phyloP scores from a whole-genome alignment of 2,113 vertebrate genomes.

The Barnardius zonarius region DNA sequence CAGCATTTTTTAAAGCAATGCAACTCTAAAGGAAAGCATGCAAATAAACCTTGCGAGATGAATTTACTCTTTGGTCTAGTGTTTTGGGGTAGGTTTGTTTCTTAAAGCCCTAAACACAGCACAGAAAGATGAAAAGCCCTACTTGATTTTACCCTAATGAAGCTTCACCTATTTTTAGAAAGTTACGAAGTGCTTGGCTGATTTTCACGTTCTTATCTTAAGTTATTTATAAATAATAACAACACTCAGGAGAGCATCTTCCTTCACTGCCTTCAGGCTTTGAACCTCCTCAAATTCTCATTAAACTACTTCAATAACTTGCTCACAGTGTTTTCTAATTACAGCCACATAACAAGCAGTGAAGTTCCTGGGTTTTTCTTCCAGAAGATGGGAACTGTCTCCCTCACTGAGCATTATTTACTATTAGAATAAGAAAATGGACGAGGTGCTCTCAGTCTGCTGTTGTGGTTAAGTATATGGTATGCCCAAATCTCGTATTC shows the following conservation, averaged over 20 bases:
- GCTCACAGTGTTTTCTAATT: not conserved
- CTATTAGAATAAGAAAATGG: not conserved
- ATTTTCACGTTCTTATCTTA: constrained; percentile 27
- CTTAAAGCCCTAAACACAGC: not conserved
- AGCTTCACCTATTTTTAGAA: constrained; percentile 41
- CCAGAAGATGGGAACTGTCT: not conserved
- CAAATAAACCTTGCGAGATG: not conserved
- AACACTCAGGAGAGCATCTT: constrained; percentile 31
- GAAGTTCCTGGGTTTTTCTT: not conserved
- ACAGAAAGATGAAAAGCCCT: constrained; percentile 26
- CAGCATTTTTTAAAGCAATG: not conserved
- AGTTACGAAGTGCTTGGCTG: not conserved
- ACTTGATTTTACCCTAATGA: constrained; percentile 24
- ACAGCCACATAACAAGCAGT: not conserved
- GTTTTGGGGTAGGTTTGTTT: not conserved
- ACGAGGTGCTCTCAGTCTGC: not conserved
- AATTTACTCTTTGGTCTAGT: not conserved
- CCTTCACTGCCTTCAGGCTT: constrained; percentile 22
- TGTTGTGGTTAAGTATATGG: not conserved
- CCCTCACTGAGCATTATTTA: not conserved
- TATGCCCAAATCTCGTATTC: accelerated
- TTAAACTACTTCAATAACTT: constrained; percentile 14
- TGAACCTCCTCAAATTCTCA: constrained; percentile 41
- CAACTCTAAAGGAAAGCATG: not conserved
- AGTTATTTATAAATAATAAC: constrained; percentile 65